A percentile compares a stretch with the other conserved stretches of the same genome.
These are phyloP conservation scores for Channallabes apus DNA, from an alignment of 2,797 vertebrate genomes.

Conservation along the genomic window DNA sequence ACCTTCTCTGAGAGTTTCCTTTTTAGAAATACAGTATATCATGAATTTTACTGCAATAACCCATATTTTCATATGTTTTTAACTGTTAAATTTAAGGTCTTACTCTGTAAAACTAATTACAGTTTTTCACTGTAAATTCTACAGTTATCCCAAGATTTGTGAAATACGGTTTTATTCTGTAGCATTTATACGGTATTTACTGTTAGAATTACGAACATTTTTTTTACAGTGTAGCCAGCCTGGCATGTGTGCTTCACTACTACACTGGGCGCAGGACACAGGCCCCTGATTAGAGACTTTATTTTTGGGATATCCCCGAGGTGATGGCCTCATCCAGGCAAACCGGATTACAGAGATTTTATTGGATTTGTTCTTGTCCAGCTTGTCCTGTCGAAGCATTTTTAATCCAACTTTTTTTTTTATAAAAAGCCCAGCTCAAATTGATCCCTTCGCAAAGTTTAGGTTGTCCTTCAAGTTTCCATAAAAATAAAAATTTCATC, in stretches of 20 bases:
- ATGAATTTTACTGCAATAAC: too few relatives aligned
- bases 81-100: too few relatives aligned
- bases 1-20: too few relatives aligned
- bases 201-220: too few relatives aligned
- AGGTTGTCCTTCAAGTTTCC: slow-evolving; percentile 28
- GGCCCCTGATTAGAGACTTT: slow-evolving; percentile 25
- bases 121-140: too few relatives aligned
- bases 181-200: too few relatives aligned
- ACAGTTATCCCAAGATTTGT: too few relatives aligned
- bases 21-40: too few relatives aligned
- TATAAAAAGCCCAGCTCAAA: slow-evolving; percentile 52
- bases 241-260: slow-evolving; percentile 59
- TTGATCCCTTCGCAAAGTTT: slow-evolving; percentile 45
- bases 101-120: too few relatives aligned
- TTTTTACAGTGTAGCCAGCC: too few relatives aligned
- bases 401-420: slow-evolving; percentile 53
- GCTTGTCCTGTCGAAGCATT: slow-evolving; percentile 57
- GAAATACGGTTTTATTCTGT: too few relatives aligned
- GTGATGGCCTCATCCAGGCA: slow-evolving; percentile 51
- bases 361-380: slow-evolving; percentile 56
- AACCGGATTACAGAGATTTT: slow-evolving; percentile 54
- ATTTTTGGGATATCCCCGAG: slow-evolving; percentile 51
- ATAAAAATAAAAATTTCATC: slow-evolving; percentile 2
- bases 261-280: slow-evolving; percentile 29
- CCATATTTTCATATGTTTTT: too few relatives aligned